phyloP scores from a whole-genome alignment of 2,113 vertebrate genomes.

The Dascyllus trimaculatus region DNA sequence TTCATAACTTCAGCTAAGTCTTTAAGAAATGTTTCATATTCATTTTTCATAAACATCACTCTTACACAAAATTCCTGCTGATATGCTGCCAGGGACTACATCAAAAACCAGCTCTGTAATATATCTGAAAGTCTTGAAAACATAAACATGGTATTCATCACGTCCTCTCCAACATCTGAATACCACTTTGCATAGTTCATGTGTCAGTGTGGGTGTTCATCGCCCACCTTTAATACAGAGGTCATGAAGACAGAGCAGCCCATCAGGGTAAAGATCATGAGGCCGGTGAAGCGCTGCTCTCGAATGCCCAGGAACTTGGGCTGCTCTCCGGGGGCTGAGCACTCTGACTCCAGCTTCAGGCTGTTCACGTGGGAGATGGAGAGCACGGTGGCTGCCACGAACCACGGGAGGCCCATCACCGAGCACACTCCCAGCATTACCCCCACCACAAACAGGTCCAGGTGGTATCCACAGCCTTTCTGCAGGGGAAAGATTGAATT shows the following conservation, averaged over 20 bases:
- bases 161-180: too few relatives aligned
- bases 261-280: constrained; percentile 99
- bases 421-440: constrained; percentile 98
- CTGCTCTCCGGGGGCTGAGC: constrained; percentile 97
- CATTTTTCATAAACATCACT: too few relatives aligned
- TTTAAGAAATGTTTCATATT: too few relatives aligned
- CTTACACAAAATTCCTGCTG: too few relatives aligned
- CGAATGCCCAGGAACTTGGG: constrained; percentile 98
- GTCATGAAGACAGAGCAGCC: constrained; percentile 99
- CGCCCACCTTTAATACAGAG: constrained; percentile 93
- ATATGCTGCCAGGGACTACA: too few relatives aligned
- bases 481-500: constrained; percentile 21
- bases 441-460: constrained; percentile 96
- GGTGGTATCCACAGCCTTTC: constrained; percentile 96
- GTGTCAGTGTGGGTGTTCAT: neutral
- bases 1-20: too few relatives aligned
- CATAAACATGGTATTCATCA: neutral
- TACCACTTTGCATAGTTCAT: fast-evolving
- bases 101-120: too few relatives aligned
- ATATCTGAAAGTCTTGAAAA: too few relatives aligned
- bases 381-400: constrained; percentile 98
- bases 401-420: constrained; percentile 98
- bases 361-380: constrained; percentile 99
- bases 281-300: constrained; percentile 97
- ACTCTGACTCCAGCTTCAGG: constrained; percentile 97